Conservation (phyloP, 2,113 vertebrate species). For the Hydrolagus affinis region DNA sequence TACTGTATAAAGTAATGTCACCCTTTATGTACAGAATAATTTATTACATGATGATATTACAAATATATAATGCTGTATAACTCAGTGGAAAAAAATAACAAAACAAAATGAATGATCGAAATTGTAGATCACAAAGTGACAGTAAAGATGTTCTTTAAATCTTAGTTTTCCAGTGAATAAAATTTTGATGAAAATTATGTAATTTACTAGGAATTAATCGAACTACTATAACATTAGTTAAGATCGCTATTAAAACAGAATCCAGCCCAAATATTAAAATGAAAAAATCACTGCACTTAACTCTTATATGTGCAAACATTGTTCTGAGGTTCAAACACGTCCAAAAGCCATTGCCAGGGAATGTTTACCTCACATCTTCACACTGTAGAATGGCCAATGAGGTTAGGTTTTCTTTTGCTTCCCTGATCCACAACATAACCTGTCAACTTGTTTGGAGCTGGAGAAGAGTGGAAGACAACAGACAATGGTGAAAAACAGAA, state of each 20-base stretch:
- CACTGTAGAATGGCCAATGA: slow-evolving; percentile 23
- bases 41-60: too few species aligned
- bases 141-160: too few species aligned
- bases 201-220: too few species aligned
- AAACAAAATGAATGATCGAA: too few species aligned
- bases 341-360: background rate
- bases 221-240: background rate
- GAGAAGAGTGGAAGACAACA: background rate
- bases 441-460: slow-evolving; percentile 7
- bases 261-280: slow-evolving; percentile 4
- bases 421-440: slow-evolving; percentile 6
- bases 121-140: too few species aligned
- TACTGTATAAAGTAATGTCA: too few species aligned
- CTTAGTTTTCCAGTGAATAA: too few species aligned
- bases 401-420: slow-evolving; percentile 22
- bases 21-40: too few species aligned
- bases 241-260: background rate
- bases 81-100: too few species aligned
- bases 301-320: background rate
- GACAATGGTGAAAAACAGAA: background rate
- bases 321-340: background rate
- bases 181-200: too few species aligned
- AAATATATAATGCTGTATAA: too few species aligned
- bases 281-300: background rate
- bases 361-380: slow-evolving; percentile 32